These are phyloP conservation scores for Idaea aversata DNA, from an alignment of 2,888 invertebrate species.

Conservation along the genomic window DNA sequence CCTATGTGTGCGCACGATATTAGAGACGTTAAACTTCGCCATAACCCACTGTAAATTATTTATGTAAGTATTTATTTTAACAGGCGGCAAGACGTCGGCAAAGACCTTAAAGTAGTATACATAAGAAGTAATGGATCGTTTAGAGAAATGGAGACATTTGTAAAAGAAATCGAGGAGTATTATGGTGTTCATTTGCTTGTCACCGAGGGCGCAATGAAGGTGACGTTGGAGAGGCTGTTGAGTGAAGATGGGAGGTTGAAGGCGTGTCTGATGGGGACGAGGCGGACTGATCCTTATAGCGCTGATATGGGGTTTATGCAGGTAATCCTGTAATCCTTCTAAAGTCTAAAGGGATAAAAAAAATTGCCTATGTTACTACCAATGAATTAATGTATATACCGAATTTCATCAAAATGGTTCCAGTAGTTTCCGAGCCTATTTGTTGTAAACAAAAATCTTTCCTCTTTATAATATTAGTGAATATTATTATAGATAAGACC, in stretches of 20 bases:
- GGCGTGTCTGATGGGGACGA: constrained; percentile 95
- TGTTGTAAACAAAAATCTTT: no score
- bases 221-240: constrained; percentile 83
- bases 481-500: no score
- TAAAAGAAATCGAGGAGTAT: constrained; percentile 83
- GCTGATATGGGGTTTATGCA: constrained; percentile 84
- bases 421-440: no score
- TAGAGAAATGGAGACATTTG: constrained; percentile 92
- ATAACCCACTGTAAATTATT: no score
- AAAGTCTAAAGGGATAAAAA: no score
- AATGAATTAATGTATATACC: no score
- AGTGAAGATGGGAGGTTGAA: constrained; percentile 81
- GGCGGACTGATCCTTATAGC: constrained; percentile 92
- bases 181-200: constrained; percentile 88
- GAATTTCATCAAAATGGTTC: no score
- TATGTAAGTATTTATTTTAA: constrained; percentile 20
- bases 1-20: no score
- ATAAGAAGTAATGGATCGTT: constrained; percentile 91
- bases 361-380: no score
- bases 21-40: no score
- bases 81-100: constrained; percentile 51
- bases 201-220: constrained; percentile 85
- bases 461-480: no score
- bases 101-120: constrained; percentile 86
- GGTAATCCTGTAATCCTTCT: no score